Evolutionary conservation across 2,888 invertebrate genomes (phyloP), one percentile per base, ranked within the genome.

Genomic region (Sesia apiformis): DNA sequence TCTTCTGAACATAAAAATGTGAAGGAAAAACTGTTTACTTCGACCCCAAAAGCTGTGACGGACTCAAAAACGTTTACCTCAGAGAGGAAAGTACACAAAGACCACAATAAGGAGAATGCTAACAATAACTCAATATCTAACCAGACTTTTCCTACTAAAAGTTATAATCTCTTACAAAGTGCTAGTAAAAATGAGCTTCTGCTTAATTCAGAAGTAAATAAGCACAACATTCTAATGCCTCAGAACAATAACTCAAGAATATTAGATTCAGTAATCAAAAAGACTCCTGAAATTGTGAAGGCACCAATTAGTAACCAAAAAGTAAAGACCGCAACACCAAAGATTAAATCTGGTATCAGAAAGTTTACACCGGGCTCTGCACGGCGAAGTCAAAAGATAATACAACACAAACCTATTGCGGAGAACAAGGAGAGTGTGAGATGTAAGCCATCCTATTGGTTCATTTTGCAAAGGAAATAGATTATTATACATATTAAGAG

Each of bases 331-430:
- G 74, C 72, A 1, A 87, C 87, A 7, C 87, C 86, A 38, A 80
- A 77, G 61, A 81, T 87, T 41, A 87, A 86, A 57, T 69, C 82
- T 4, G 85, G 86, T 4, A 82, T 86, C 38, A 69, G 86, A 43
- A 82, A 64, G 58, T 86, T 81, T 54, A 83, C 86, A 4, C 84
- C 85, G 0, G 75, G 81, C 3, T 87, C 87, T 7, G 67, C 70
- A 3, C 68, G 69, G 52, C 66, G 70, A 41, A 81, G 79, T 64
- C 67, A 76, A 3, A 84, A 76, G 60, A 86, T 81, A 58, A 73
- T 78, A 2, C 78, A 78, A 4, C 70, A 73, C 51, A 76, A 74
- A 57, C 8, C 42, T 4, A 59, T 59, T 40, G 38, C 67, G 0
- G 60, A 72, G 53, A 81, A 78, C 46, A 80, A 82, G 55, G 84